A percentile compares a stretch with the other conserved stretches of the same genome.
Conservation (phyloP, 1,140 invertebrate genomes). For the Pseudoatta argentina region DNA sequence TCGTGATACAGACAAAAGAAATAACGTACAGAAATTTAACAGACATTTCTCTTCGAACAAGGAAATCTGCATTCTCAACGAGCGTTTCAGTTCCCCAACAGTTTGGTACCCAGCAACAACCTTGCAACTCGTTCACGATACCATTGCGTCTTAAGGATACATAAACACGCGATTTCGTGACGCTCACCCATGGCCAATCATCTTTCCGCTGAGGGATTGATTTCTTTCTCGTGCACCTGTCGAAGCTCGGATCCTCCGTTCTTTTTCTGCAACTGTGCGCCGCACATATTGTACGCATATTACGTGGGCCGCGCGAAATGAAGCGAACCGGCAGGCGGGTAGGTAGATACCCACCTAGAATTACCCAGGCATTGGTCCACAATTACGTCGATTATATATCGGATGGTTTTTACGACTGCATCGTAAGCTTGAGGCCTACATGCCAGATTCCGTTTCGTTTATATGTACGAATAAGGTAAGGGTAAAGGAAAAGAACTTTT, state of each 20-base stretch:
- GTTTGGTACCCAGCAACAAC: constrained; percentile 13
- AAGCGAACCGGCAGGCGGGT: constrained; percentile 65
- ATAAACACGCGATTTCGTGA: constrained; percentile 65
- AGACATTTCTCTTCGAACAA: neutral
- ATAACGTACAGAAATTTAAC: neutral
- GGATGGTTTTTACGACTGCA: constrained; percentile 64
- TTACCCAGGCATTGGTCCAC: constrained; percentile 47
- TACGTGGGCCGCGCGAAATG: constrained; percentile 73
- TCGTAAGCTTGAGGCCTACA: constrained; percentile 53
- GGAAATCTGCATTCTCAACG: constrained; percentile 27
- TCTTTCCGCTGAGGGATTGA: constrained; percentile 24
- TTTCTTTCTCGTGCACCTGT: constrained; percentile 42
- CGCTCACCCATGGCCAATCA: constrained; percentile 31
- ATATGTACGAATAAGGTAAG: constrained; percentile 60
- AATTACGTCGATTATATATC: constrained; percentile 74
- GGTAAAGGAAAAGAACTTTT: neutral
- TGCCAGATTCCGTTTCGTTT: constrained; percentile 40
- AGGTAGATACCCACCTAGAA: constrained; percentile 67
- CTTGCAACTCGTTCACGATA: constrained; percentile 24
- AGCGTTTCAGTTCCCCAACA: neutral
- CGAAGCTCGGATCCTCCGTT: constrained; percentile 29
- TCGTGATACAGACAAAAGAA: neutral
- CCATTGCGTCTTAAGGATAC: constrained; percentile 13
- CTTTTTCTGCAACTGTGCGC: constrained; percentile 49
- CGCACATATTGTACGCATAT: constrained; percentile 34